Evolutionary conservation across 1,140 invertebrate genomes (phyloP), one percentile per base, ranked within the genome.

Genomic region (Pissodes strobi): DNA sequence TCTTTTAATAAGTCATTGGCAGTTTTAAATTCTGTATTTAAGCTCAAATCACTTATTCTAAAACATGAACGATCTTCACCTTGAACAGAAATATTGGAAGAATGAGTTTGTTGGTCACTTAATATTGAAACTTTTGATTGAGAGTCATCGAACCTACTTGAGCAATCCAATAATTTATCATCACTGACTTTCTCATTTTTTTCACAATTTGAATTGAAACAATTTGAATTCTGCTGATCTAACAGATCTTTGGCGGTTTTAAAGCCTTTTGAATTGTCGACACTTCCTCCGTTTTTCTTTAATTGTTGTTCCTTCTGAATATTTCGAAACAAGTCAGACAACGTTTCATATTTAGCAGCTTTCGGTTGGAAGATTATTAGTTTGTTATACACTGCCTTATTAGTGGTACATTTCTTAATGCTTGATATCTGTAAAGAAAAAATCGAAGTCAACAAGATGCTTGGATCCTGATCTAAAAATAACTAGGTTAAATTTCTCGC

Each of bases 301-400:
- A 56, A 5, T 22, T 60, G 59, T 45, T 69, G 65, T 43, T 76
- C 71, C 58, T 74, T 76, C 15, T 71, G 67, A n/a, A 74, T 75
- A 46, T 76, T 76, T 34, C 73, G 45, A 72, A 79, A 79, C 72
- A 83, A 53, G 69, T 82, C 77, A 22, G 67, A 64, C 25, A 83
- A 71, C 0, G 74, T 81, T 13, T 76, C 78, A 61, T 82, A 77
- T 63, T 79, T 80, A 15, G 64, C 63, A 2, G 74, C 70, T 56
- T 80, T 78, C 18, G 80, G 70, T 62, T 78, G 74, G 52, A 79
- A 81, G 13, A 72, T 74, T 27, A 57, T 43, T 19, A 78, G 51
- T 2, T 69, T 66, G 39, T 69, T 78, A 62, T 57, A 74, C 63
- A 73, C 70, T 49, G 4, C 70, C 66, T 64, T 69, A 69, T 58